Base-by-base conservation (phyloP, 2,888 invertebrate genomes). In the Nomada fabriciana region DNA sequence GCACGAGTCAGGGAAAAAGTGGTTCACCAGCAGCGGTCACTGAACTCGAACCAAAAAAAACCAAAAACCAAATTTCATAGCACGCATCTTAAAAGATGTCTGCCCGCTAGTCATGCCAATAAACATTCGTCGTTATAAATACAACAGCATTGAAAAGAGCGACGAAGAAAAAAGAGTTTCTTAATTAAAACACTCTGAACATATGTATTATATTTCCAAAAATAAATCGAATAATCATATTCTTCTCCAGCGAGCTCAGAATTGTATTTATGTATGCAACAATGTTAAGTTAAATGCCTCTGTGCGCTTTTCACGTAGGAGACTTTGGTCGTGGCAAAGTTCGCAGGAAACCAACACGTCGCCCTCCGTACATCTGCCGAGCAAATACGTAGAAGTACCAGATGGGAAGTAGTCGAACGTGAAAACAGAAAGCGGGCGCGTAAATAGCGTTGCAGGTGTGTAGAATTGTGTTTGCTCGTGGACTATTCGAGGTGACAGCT, bases 1-100 rank as follows among this genome's bases (percentile, higher is more conserved):
- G 0, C 94, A 94, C n/a, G 93, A 94, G 2, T 89, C 92, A 0
- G 95, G 95, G 0, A 95, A 95, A 89, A 95, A 95, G 84, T 96
- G 96, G 96, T 91, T 94, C 91, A 94, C 95, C 83, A 95, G 94
- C 25, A 86, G 74, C 42, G 86, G 84, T 25, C 88, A 76, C 61
- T 89, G 73, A 89, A 63, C 18, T 1, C 25, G 7, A 36, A n/a
- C n/a, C 36, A 0, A 1, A 13, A 0, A 0, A 13, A 29, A 2
- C 36, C 47, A 7, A 25, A 42, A 20, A n/a, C 11, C 11, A 25
- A 29, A 23, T 25, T 50, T 42, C 3, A 0, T 20, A 63, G 20
- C 11, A 47, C 11, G 23, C 13, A 13, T 53, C 20, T 36, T 15
- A n/a, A 20, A 55, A 52, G 25, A 5, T 55, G 43, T 9, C 25